phyloP scores from a whole-genome alignment of 1,140 invertebrate species.

The Drosophila rhopaloa region DNA sequence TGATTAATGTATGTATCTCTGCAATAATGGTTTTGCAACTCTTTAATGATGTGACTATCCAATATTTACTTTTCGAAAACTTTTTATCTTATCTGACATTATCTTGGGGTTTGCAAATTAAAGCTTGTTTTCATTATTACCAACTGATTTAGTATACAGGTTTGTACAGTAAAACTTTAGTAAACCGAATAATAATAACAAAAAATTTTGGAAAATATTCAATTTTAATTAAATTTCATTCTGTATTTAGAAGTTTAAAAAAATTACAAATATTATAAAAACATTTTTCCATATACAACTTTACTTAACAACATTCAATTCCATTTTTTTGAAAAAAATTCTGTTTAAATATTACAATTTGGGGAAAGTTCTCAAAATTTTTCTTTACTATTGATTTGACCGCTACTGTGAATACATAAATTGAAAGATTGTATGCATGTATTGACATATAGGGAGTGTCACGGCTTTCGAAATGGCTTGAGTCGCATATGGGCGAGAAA shows the following conservation, averaged over 20 bases:
- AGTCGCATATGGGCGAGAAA: slow-evolving; percentile 8
- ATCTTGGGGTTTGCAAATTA: slow-evolving; percentile 15
- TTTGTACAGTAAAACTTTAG: not conserved
- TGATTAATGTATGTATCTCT: not conserved
- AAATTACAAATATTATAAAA: not conserved
- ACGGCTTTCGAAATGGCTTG: slow-evolving; percentile 8
- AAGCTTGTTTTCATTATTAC: not conserved
- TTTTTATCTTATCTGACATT: slow-evolving; percentile 23
- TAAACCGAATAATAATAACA: too few species aligned
- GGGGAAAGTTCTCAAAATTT: too few species aligned
- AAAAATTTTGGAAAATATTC: not conserved
- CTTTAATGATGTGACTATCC: slow-evolving; percentile 2
- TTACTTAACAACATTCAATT: too few species aligned
- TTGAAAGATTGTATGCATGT: slow-evolving; percentile 1
- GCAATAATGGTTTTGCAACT: slow-evolving; percentile 1
- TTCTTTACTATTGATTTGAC: not conserved
- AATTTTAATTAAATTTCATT: not conserved
- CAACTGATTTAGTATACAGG: not conserved
- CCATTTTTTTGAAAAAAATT: too few species aligned
- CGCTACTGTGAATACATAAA: slow-evolving; percentile 7
- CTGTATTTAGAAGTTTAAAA: not conserved
- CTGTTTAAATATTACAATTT: too few species aligned
- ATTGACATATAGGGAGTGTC: slow-evolving; percentile 39
- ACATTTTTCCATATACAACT: too few species aligned
- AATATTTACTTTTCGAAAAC: slow-evolving; percentile 15